Conservation (phyloP, 2,797 vertebrate species). For the Ciconia nigra region DNA sequence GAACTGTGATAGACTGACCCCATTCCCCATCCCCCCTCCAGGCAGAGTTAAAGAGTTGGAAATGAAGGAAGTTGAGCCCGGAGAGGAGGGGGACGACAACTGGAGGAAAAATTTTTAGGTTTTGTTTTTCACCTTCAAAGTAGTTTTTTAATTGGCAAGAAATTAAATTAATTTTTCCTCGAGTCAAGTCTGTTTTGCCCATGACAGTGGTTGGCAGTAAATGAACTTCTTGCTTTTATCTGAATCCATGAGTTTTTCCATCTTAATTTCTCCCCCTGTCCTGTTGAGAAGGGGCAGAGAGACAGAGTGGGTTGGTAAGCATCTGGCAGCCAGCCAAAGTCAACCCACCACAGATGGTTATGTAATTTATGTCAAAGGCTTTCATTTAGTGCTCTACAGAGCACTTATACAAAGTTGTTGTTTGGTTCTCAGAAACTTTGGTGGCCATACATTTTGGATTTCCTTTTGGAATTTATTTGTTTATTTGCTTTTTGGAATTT, state of each 20-base stretch:
- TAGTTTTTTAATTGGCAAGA: not conserved
- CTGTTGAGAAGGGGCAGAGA: not conserved
- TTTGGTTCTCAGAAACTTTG: not conserved
- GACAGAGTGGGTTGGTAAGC: not conserved
- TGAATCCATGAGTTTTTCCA: not conserved
- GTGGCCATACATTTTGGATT: not conserved
- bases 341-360: not conserved
- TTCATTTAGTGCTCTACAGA: not conserved
- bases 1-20: accelerated
- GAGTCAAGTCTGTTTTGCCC: not conserved
- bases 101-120: not conserved
- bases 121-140: not conserved
- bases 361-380: not conserved
- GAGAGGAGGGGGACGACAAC: accelerated
- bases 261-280: not conserved
- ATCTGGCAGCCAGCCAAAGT: not conserved
- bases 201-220: not conserved
- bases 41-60: accelerated
- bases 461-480: not conserved
- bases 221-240: not conserved
- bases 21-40: not conserved
- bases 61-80: not conserved
- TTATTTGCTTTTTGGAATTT: not conserved
- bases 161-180: not conserved
- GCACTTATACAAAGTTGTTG: not conserved